Base-by-base conservation (phyloP, 2,797 vertebrate species). In the Buceros bicornis region DNA sequence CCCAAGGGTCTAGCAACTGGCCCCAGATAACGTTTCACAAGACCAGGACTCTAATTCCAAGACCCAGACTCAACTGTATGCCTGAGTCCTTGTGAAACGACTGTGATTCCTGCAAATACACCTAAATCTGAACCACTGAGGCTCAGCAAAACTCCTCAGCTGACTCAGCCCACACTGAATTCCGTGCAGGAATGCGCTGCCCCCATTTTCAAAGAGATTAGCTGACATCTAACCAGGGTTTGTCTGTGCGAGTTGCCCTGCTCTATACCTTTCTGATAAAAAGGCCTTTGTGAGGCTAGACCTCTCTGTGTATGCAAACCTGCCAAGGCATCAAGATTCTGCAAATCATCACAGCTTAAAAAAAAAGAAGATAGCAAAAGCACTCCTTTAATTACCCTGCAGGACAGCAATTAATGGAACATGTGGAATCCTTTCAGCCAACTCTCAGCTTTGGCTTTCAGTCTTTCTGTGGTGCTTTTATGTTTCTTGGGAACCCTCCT, bases 331-430 rank as follows among this genome's bases (percentile, higher is more conserved):
- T 48, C 70, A 91, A 77, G 82, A 93, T 60, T 76, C 69, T 47
- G n/a, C 15, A 72, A 90, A 87, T 69, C 62, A 60, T 50, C 14
- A 73, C 43, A 64, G 40, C 47, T 81, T 14, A 64, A 79, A 33
- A 33, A 33, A 33, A 33, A 33, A 33, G 33, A 33, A 33, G 33
- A 33, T 33, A 33, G 33, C 33, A 33, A 33, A 33, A 33, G 33
- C 33, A 33, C 33, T 33, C 33, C 33, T 33, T 92, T 79, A 89
- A 90, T 70, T 82, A 86, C 51, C 15, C 73, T 84, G 48, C 91
- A 84, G 85, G 88, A 91, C 17, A 14, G 85, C 62, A 93, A 82
- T 71, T 86, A 87, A 90, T 60, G 51, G 47, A 56, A 71, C 51
- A 43, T 0, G 26, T 56, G 57, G 70, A 84, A 86, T 60, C 70